These are phyloP conservation scores for Pollenia labialis DNA, from an alignment of 2,888 invertebrate species.

Conservation along the genomic window DNA sequence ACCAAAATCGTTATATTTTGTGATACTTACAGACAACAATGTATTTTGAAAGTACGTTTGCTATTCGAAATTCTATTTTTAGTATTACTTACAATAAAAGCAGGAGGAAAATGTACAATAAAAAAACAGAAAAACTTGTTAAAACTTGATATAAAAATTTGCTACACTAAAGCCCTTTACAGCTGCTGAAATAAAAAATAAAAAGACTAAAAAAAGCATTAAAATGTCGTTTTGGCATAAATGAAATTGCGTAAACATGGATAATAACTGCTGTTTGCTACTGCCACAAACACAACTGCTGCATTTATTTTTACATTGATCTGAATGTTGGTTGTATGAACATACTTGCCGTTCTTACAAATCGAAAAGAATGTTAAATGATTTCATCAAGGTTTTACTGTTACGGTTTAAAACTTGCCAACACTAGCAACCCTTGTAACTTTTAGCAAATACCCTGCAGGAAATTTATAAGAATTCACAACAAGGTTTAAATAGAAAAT, in stretches of 20 bases:
- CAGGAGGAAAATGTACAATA: not conserved
- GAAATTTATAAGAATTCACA: not conserved
- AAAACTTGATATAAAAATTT: slow-evolving; percentile 71
- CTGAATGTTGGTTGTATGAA: not conserved
- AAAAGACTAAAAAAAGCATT: slow-evolving; percentile 67
- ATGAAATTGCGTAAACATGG: slow-evolving; percentile 70
- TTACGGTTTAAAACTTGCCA: slow-evolving; percentile 32
- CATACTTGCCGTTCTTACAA: slow-evolving; percentile 29
- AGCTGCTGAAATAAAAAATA: slow-evolving; percentile 48
- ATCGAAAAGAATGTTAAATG: slow-evolving; percentile 61
- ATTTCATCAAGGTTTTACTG: slow-evolving; percentile 64
- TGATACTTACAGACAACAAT: slow-evolving; percentile 35
- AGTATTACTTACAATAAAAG: slow-evolving; percentile 42
- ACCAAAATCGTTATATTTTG: slow-evolving; percentile 58
- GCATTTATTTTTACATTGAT: slow-evolving; percentile 8
- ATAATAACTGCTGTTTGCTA: slow-evolving; percentile 45
- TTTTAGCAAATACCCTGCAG: not conserved
- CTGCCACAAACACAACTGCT: slow-evolving; percentile 3
- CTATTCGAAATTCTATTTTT: slow-evolving; percentile 50
- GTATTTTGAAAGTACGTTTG: slow-evolving; percentile 40
- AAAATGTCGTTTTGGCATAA: slow-evolving; percentile 70
- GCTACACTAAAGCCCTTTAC: slow-evolving; percentile 72
- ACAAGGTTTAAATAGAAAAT: not conserved
- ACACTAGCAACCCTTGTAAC: not conserved
- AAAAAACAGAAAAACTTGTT: slow-evolving; percentile 57